Evolutionary conservation across 2,888 invertebrate species (phyloP), one percentile per base, ranked within the genome.

Genomic region (Matsumyia berberina): DNA sequence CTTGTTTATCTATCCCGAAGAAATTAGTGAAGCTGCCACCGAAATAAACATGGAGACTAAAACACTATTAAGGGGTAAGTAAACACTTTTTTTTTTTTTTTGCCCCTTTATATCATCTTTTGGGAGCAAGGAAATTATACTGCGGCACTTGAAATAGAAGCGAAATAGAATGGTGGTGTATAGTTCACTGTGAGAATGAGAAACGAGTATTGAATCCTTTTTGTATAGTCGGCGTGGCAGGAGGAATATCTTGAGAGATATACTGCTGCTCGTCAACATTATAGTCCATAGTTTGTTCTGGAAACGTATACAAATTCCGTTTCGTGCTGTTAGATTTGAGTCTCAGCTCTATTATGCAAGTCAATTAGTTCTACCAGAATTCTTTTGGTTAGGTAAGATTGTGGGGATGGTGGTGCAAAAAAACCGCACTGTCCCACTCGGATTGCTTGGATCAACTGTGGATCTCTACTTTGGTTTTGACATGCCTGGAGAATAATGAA

Each of bases 51-150:
- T 87, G 87, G 87, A 86, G 85, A 79, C 86, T 86, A 86, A 86
- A 80, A 86, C 79, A 53, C 81, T 86, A 42, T 67, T 87, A 83
- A 87, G 77, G 86, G 86, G 87, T 87, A 86, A 86, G 87, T 86
- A 76, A 72, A 72, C 39, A 69, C 51, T 53, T 69, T 8, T 42
- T 37, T 60, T 51, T 35, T 58, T 12, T 8, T 69, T 53, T 46
- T 58, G 8, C 35, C 9, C 31, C 24, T 35, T n/a, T n/a, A n/a
- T n/a, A 29, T 55, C 9, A 11, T 3, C 6, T 39, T 37, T 51
- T 67, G 17, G 19, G 31, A 44, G 17, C n/a, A 55, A 17, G 9
- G 31, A 8, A 17, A 17, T n/a, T 24, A 19, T 67, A 53, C 39
- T 67, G 17, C 7, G 29, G 11, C 15, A 12, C 15, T 29, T 49